Evolutionary conservation across 2,888 invertebrate genomes (phyloP), one percentile per base, ranked within the genome.

Genomic region (Cheilosia grossa): DNA sequence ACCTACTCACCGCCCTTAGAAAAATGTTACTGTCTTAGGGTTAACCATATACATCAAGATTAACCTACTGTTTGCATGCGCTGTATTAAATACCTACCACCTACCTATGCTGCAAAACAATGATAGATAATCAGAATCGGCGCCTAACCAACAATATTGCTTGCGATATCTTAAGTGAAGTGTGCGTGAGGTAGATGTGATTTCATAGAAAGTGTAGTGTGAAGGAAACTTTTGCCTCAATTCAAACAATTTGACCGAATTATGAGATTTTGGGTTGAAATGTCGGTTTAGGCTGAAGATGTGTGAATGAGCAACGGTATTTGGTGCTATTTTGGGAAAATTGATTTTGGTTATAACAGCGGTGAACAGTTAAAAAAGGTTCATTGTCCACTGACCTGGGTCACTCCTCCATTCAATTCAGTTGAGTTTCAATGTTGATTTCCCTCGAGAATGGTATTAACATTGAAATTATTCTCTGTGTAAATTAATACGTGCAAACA

Each of bases 381-480:
- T 33, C n/a, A 51, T 72, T 51, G 17, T 15, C 53, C 30, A 63
- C 51, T 30, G 44, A 30, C 44, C 7, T 19, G 9, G 59, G 51
- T 7, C 61, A 61, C 40, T 61, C 33, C 40, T 61, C 33, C 3
- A 4, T 13, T 17, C 30, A 61, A 63, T 73, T 44, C 30, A n/a
- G 73, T 73, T 63, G 44, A 63, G 54, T 73, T 42, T 53, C 53
- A 73, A 54, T 59, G 42, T 73, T 63, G 54, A 73, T 73, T 73
- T 73, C 63, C 73, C 73, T 15, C 17, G 63, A 73, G 73, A 30
- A 33, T 17, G 63, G 44, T 37, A 63, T 73, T 63, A 73, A 73
- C 73, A 63, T 73, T 17, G 44, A 63, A 73, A 73, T 73, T 63
- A 63, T 63, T 73, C 44, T 73, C 54, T 47, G 47, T 24, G 44